Percentiles rank a stretch among this genome's conserved stretches.
Conservation (phyloP, 2,797 vertebrate species). For the Sarcoramphus papa region DNA sequence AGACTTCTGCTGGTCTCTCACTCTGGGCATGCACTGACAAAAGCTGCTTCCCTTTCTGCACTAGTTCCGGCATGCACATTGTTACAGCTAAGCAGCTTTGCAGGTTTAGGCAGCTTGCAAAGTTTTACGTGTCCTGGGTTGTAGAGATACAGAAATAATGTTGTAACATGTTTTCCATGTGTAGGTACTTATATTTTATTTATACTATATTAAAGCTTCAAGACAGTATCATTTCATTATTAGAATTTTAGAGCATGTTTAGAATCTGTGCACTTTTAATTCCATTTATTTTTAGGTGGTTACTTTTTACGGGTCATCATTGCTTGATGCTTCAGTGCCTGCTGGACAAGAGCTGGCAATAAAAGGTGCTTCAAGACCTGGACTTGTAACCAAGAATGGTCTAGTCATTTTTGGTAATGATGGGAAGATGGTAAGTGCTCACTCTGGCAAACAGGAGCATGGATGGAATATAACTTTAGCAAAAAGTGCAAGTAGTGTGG, state of each 20-base stretch:
- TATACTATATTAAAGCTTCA: neutral
- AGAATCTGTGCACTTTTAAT: neutral
- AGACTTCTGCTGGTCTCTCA: neutral
- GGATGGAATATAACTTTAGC: neutral
- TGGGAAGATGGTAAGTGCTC: conserved; percentile 85
- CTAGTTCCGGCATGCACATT: neutral
- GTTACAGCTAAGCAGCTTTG: neutral
- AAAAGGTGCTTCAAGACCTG: conserved; percentile 80
- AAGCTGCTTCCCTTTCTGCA: neutral
- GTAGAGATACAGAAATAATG: neutral
- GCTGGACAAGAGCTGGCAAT: conserved; percentile 83
- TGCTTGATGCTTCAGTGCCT: conserved; percentile 78
- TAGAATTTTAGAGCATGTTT: neutral
- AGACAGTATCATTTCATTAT: neutral
- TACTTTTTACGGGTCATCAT: conserved; percentile 89
- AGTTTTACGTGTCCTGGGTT: neutral
- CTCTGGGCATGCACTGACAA: neutral
- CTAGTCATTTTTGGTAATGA: conserved; percentile 89
- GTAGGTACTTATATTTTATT: neutral
- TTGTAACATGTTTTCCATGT: neutral
- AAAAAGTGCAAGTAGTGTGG: neutral
- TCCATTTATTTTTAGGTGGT: conserved; percentile 73
- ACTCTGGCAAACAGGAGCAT: neutral
- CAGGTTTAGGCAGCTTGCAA: neutral
- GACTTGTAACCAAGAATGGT: conserved; percentile 86